These are phyloP conservation scores for Hecatera dysodea DNA, from an alignment of 2,888 invertebrate species.

Conservation along the genomic window DNA sequence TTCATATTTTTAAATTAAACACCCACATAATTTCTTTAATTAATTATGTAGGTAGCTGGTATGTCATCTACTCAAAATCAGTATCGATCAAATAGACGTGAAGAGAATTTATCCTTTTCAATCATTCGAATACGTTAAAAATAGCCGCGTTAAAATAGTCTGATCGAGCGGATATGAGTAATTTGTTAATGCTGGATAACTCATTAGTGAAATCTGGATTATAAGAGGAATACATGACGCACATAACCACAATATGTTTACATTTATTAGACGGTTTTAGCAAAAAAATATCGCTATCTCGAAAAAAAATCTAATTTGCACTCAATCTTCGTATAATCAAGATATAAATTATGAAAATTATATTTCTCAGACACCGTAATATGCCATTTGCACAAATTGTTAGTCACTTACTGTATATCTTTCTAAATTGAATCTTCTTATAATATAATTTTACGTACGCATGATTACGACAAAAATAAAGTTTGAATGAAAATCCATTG, in stretches of 20 bases:
- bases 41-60: neutral
- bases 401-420: conserved; percentile 42
- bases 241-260: conserved; percentile 44
- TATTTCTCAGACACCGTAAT: conserved; percentile 43
- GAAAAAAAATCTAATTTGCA: conserved; percentile 52
- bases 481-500: conserved; percentile 32
- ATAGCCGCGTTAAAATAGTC: conserved; percentile 19
- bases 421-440: conserved; percentile 41
- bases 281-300: conserved; percentile 5
- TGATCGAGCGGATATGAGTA: conserved; percentile 43
- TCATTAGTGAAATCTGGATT: conserved; percentile 51
- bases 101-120: conserved; percentile 1
- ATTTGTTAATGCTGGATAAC: conserved; percentile 40
- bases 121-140: conserved; percentile 18
- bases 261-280: conserved; percentile 21
- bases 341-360: conserved; percentile 56
- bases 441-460: conserved; percentile 53
- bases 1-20: neutral
- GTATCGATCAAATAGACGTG: conserved; percentile 1
- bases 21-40: neutral
- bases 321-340: conserved; percentile 57
- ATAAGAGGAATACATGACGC: conserved; percentile 45
- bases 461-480: conserved; percentile 29
- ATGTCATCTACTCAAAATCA: neutral
- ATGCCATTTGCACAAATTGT: conserved; percentile 55